Conservation (phyloP, 2,113 vertebrate genomes). For the Gallinago jamesoni region DNA sequence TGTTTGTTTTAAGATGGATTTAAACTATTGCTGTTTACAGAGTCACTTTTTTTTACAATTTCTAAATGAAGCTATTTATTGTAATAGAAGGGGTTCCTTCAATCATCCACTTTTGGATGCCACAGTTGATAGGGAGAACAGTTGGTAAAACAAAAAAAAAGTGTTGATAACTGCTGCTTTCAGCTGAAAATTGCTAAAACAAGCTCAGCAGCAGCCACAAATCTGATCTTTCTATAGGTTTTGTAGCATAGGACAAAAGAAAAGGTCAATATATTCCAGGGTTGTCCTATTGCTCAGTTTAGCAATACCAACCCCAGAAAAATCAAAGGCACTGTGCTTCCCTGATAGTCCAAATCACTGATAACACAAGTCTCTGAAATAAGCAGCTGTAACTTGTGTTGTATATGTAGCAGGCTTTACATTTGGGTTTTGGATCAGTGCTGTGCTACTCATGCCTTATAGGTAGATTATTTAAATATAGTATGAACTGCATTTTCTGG, state of each 20-base stretch:
- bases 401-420: not conserved
- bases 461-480: not conserved
- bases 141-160: not conserved
- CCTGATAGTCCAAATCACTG: not conserved
- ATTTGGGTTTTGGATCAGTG: not conserved
- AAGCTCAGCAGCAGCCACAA: not conserved
- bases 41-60: not conserved
- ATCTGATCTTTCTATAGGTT: not conserved
- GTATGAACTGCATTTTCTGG: not conserved
- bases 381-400: not conserved
- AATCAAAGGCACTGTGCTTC: conserved; percentile 8
- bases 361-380: not conserved
- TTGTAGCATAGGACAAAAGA: not conserved
- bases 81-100: conserved; percentile 3
- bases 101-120: conserved; percentile 40
- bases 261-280: not conserved
- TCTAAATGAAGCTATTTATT: not conserved
- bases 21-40: conserved; percentile 10
- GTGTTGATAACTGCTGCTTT: conserved; percentile 24
- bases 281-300: not conserved
- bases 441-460: not conserved
- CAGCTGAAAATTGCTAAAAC: conserved; percentile 38
- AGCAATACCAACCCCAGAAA: conserved; percentile 45
- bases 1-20: conserved; percentile 40
- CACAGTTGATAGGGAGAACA: not conserved